Evolutionary conservation across 2,113 vertebrate genomes (phyloP), one percentile per base, ranked within the genome.

Genomic region (Saimiri boliviensis): DNA sequence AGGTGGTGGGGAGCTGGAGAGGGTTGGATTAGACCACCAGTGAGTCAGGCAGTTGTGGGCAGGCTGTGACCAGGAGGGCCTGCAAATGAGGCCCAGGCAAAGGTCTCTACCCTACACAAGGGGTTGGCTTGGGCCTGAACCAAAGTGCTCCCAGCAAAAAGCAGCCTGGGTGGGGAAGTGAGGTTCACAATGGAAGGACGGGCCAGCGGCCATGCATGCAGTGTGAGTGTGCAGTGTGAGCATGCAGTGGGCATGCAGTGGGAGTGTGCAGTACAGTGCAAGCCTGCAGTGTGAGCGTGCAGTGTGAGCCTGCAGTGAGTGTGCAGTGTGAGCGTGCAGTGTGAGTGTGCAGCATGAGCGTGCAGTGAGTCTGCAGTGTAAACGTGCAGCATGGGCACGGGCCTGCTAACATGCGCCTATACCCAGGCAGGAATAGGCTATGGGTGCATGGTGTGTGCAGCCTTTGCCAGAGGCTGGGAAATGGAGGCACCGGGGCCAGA

Each of bases 341-440:
- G 47, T 49, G 12, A 49, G 49, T 3, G 13, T 49, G 49, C 49
- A 14, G 13, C n/a, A n/a, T 52, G 49, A 49, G 3, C 11, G 49
- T 49, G 49, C 49, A 49, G 49, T 49, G 49, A 42, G 42, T 6
- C 42, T 42, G 49, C 49, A 49, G 49, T 49, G 12, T 49, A 13
- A 6, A 3, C 17, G 1, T 2, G 17, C 13, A 4, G 11, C 12
- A 0, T 5, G 5, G 2, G 5, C 47, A 1, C 35, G 16, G 21
- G 19, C 8, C 3, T 42, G 45, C 5, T 63, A 13, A 2, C 0
- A 0, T 54, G 88, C 5, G n/a, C 63, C 66, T 21, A 3, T 40
- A 47, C 13, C 74, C 47, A 11, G 74, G 54, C 74, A 8, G 6
- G 14, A 80, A 27, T 45, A 3, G 70, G 35, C 32, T 16, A 16